These are phyloP conservation scores for Pygoscelis antarcticus DNA, from an alignment of 2,113 vertebrate species.

Conservation along the genomic window DNA sequence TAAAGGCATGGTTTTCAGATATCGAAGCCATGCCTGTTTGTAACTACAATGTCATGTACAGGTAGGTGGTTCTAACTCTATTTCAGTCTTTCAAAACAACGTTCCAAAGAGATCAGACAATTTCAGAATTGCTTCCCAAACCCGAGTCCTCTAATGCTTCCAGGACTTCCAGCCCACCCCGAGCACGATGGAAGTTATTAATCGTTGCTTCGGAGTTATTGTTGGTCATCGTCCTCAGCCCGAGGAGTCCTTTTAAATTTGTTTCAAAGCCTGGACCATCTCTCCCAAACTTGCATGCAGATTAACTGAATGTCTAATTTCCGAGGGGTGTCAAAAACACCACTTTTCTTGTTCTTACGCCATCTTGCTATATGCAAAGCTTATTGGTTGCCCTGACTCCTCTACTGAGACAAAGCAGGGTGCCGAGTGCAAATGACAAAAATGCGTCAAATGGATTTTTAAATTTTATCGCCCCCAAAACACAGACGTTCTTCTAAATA, in stretches of 20 bases:
- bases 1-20: not conserved
- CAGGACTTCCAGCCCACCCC: not conserved
- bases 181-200: not conserved
- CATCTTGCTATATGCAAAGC: not conserved
- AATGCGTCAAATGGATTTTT: not conserved
- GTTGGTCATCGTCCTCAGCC: not conserved
- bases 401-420: not conserved
- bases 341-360: not conserved
- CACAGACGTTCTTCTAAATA: not conserved
- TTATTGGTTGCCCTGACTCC: not conserved
- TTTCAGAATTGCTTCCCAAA: not conserved
- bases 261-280: not conserved
- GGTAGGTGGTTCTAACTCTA: not conserved
- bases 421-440: accelerated
- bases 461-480: not conserved
- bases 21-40: accelerated
- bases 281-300: not conserved
- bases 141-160: not conserved
- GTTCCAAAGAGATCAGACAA: not conserved
- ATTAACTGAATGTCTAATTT: not conserved
- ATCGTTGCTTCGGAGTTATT: not conserved
- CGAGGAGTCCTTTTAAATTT: not conserved
- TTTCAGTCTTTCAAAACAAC: not conserved
- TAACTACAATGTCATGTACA: not conserved
- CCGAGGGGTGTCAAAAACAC: not conserved